Conservation (phyloP, 2,113 vertebrate species). For the Petrocephalus microphthalmus region DNA sequence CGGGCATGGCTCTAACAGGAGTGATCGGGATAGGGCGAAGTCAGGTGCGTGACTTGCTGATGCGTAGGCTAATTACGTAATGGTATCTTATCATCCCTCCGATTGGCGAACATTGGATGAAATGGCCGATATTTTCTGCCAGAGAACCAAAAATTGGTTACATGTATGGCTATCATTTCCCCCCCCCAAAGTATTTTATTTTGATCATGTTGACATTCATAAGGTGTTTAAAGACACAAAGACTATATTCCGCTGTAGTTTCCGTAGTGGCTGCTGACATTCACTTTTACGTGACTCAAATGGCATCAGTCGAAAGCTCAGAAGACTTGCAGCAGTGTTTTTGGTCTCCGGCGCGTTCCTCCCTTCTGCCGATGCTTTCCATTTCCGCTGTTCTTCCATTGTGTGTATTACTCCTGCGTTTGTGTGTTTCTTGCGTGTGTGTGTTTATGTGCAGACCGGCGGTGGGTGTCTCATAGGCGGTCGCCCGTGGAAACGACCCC, state of each 20-base stretch:
- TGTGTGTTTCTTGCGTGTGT: conserved; percentile 38
- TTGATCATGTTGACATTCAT: neutral
- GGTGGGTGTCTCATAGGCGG: conserved; percentile 35
- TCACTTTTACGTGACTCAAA: neutral
- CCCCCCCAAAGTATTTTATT: neutral
- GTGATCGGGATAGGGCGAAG: neutral
- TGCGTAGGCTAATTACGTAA: neutral
- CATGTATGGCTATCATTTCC: neutral
- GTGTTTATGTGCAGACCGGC: conserved; percentile 30
- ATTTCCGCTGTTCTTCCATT: conserved; percentile 38
- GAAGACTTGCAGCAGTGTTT: neutral
- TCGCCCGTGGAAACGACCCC: conserved; percentile 65
- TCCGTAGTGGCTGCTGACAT: neutral
- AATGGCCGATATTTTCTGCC: neutral
- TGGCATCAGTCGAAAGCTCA: neutral
- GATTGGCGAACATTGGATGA: neutral
- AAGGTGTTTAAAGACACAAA: neutral
- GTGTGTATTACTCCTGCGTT: conserved; percentile 28
- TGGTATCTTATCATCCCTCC: neutral
- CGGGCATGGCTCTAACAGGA: neutral
- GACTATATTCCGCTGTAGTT: neutral
- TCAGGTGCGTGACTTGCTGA: neutral
- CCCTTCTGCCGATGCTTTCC: conserved; percentile 27
- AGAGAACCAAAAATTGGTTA: neutral
- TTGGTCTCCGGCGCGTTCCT: conserved; percentile 26